Conservation (phyloP, 2,113 vertebrate genomes). For the Sporophila hypoxantha region DNA sequence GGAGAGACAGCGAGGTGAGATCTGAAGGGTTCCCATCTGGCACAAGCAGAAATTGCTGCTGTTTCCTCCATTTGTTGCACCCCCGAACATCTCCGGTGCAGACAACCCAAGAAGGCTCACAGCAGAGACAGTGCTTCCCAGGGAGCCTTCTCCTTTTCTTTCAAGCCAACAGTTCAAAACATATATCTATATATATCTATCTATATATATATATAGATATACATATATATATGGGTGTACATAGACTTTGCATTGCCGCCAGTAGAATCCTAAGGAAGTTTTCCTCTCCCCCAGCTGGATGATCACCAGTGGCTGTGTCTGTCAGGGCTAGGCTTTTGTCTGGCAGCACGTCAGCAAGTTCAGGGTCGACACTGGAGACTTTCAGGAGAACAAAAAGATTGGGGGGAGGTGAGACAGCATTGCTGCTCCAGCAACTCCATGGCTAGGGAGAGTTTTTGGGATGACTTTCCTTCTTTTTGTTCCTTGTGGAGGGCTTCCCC, state of each 20-base stretch:
- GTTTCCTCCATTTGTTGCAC: slow-evolving; percentile 37
- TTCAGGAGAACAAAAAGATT: slow-evolving; percentile 19
- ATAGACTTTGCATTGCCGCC: neutral
- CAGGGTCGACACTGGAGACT: neutral
- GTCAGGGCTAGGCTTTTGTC: neutral
- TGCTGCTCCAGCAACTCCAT: neutral
- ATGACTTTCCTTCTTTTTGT: neutral
- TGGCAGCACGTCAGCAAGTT: slow-evolving; percentile 5
- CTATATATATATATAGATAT: rapidly evolving
- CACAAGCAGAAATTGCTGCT: slow-evolving; percentile 29
- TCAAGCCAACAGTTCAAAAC: neutral
- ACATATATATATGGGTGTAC: neutral
- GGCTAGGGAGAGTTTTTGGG: neutral
- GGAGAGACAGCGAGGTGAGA: slow-evolving; percentile 13
- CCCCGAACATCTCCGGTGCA: rapidly evolving
- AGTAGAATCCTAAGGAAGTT: neutral
- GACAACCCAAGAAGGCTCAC: neutral
- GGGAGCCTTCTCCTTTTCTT: neutral
- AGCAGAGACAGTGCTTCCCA: neutral
- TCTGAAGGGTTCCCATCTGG: slow-evolving; percentile 29
- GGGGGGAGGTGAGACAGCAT: neutral
- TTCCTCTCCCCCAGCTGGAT: neutral
- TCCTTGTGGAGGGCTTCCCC: neutral
- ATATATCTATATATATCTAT: neutral
- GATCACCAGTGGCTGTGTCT: neutral